Base-by-base conservation (phyloP, 2,888 invertebrate species). In the Hylaea fasciaria region DNA sequence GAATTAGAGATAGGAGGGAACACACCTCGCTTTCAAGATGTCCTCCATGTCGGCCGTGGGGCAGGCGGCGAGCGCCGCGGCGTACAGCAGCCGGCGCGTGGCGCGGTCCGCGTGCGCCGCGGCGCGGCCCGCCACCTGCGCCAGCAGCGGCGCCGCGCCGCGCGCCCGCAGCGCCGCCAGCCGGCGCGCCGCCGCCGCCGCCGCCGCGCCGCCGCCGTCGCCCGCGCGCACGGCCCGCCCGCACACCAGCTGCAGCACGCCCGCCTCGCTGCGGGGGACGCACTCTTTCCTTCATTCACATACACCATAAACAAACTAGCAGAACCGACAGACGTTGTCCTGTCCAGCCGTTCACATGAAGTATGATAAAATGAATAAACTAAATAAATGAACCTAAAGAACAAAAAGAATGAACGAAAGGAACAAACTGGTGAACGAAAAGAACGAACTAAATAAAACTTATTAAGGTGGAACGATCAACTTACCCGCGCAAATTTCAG, bases 221-320 rank as follows among this genome's bases (percentile, higher is more conserved):
- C 77, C 80, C 49, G 76, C 78, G 2, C 35, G 13, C 22, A 74
- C 45, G 29, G 85, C 85, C 65, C 64, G 65, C 57, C 43, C 44
- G 0, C 81, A 76, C 57, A 87, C 83, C 7, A 77, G 73, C 50
- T 74, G 70, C 37, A 90, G 73, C n/a, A 91, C 88, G 1, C 57
- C 48, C 1, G 85, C 85, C 62, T 89, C 89, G 57, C 89, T 88
- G 64, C 32, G 14, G n/a, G n/a, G n/a, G n/a, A n/a, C n/a, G n/a
- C n/a, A n/a, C n/a, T n/a, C n/a, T n/a, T n/a, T n/a, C n/a, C n/a
- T n/a, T n/a, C n/a, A n/a, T n/a, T n/a, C n/a, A n/a, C n/a, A n/a
- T n/a, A n/a, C n/a, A n/a, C n/a, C n/a, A n/a, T n/a, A n/a, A n/a
- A n/a, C n/a, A n/a, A n/a, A n/a, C n/a, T n/a, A n/a, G n/a, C n/a